Evolutionary conservation across 1,140 invertebrate genomes (phyloP), one percentile per base, ranked within the genome.

Genomic region (Nasonia vitripennis): DNA sequence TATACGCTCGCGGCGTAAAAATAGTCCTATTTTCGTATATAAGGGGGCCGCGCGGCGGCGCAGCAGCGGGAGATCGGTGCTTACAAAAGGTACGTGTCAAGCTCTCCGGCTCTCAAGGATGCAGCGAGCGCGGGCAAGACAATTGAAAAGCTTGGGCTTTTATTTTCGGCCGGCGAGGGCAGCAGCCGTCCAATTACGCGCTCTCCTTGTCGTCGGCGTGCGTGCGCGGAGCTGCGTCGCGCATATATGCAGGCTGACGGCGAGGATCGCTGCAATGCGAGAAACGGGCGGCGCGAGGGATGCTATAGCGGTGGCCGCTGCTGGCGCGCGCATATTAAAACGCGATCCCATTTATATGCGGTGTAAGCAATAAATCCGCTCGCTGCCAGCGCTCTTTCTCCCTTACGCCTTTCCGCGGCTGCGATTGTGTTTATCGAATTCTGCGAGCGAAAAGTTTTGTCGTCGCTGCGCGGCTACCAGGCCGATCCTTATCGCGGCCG

Each of bases 151-250:
- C 45, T 77, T 77, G 78, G 2, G 12, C 31, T 86, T 83, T 81
- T 83, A 83, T 83, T 73, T n/a, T 68, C 37, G 27, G 27, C 67
- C 67, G 62, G 70, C 70, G 70, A 27, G 11, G 2, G 71, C 27
- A 74, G 73, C 68, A 17, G 68, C 68, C 45, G 45, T 89, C 89
- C 88, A 89, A 89, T 89, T 85, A 83, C 81, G 68, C 37, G 81
- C 81, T 85, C 86, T 87, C 78, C 81, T 83, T 78, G 87, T 79
- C 86, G 41, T 83, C 74, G 81, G 55, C 81, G 75, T 48, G 23
- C 79, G 41, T 70, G 83, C 87, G 78, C 87, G 27, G 11, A 11
- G 12, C 31, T 10, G 31, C 12, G 31, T 23, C 73, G 41, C 80
- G 27, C 27, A 73, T 82, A 73, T 77, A 84, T 62, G 27, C 27